phyloP scores from a whole-genome alignment of 2,113 vertebrate species.

The Miniopterus natalensis region DNA sequence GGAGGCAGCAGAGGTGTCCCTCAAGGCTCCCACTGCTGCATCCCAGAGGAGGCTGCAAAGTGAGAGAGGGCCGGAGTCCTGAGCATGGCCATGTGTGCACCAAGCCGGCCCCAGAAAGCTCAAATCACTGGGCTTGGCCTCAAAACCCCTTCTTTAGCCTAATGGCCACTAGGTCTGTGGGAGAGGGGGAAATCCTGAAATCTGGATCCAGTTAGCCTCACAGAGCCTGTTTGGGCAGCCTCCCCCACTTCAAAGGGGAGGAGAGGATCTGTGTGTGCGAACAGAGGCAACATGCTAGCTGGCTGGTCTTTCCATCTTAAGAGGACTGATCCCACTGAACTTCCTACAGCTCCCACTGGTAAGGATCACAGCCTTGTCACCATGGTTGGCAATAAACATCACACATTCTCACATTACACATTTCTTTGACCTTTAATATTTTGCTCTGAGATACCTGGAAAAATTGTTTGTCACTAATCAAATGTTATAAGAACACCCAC shows the following conservation, averaged over 20 bases:
- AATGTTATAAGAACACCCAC: neutral
- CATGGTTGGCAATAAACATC: constrained; percentile 39
- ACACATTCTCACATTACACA: constrained; percentile 60
- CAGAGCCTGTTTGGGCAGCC: neutral
- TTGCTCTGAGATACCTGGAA: constrained; percentile 65
- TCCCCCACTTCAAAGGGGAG: neutral
- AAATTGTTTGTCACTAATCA: constrained; percentile 44
- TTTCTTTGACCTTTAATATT: constrained; percentile 58
- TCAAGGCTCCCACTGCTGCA: neutral
- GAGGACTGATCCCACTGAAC: neutral
- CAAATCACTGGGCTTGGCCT: neutral
- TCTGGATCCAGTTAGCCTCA: neutral
- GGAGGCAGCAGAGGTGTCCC: neutral
- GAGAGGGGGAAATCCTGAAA: neutral
- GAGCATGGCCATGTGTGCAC: neutral
- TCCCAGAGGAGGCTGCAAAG: neutral
- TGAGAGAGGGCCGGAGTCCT: neutral
- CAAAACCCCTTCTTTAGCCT: neutral
- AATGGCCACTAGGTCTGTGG: neutral
- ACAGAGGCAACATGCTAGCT: neutral
- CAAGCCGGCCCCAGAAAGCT: neutral
- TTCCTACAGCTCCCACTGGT: neutral
- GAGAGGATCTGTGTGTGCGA: neutral
- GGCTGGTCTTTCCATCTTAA: neutral
- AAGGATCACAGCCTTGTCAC: constrained; percentile 1